Evolutionary conservation across 2,113 vertebrate genomes (phyloP).

Genomic region (Pelusios castaneus): DNA sequence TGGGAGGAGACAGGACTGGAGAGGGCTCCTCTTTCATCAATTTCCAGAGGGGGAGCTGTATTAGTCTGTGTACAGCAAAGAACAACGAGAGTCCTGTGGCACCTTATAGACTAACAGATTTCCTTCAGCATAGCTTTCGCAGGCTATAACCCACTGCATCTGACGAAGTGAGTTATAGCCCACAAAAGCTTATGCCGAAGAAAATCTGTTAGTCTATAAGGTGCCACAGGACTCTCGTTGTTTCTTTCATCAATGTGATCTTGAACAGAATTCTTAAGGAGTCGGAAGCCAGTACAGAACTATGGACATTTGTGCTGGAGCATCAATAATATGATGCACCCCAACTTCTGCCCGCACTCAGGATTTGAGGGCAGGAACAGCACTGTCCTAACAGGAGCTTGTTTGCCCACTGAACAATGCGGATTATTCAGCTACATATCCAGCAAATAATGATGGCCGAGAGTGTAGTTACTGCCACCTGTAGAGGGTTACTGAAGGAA

Average conservation of each 20-base stretch:
- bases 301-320: accelerated
- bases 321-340: background rate
- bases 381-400: background rate
- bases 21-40: background rate
- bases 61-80: too few species aligned
- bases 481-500: background rate
- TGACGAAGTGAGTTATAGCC: too few species aligned
- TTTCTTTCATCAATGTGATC: background rate
- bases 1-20: background rate
- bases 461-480: background rate
- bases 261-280: background rate
- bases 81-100: too few species aligned
- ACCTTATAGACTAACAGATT: too few species aligned
- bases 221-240: too few species aligned
- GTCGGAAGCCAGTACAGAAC: background rate
- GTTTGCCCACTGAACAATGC: accelerated
- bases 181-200: too few species aligned
- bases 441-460: background rate
- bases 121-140: too few species aligned
- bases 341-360: background rate
- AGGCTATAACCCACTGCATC: too few species aligned
- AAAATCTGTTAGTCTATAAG: too few species aligned
- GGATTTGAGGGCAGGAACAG: background rate
- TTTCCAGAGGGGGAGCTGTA: too few species aligned
- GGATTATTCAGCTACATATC: background rate